These are phyloP conservation scores for Phenganax stokvisi DNA, from an alignment of 92 coral and sea anemone genomes.

Conservation along the genomic window DNA sequence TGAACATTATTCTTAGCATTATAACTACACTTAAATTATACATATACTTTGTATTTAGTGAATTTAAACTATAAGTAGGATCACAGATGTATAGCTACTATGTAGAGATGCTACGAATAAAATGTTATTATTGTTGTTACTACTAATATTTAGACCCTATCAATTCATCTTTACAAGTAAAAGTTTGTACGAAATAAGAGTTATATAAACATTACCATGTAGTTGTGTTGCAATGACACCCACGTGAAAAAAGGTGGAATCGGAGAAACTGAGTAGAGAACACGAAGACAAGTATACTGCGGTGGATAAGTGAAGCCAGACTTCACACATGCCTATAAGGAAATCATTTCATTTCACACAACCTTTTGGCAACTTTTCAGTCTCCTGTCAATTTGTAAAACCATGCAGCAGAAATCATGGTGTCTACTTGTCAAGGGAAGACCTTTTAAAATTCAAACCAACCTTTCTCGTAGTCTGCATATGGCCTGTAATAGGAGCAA, in stretches of 20 bases:
- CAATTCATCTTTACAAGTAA: too few relatives aligned
- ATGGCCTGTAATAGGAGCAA: slow-evolving; percentile 29
- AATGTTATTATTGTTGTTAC: too few relatives aligned
- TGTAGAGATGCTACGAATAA: too few relatives aligned
- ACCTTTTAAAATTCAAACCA: slow-evolving; percentile 3
- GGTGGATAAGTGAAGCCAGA: slow-evolving; percentile 80
- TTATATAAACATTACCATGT: slow-evolving; percentile 57
- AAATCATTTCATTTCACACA: not conserved
- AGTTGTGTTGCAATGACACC: slow-evolving; percentile 88
- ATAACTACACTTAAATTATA: too few relatives aligned
- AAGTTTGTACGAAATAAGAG: not conserved
- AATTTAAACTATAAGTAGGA: too few relatives aligned
- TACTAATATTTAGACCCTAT: too few relatives aligned
- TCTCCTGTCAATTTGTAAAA: too few relatives aligned
- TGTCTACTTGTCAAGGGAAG: too few relatives aligned
- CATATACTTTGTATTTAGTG: too few relatives aligned
- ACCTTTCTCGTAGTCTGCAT: slow-evolving; percentile 63
- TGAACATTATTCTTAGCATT: too few relatives aligned
- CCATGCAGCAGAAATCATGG: too few relatives aligned
- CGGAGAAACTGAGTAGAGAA: slow-evolving; percentile 62
- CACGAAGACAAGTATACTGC: slow-evolving; percentile 73
- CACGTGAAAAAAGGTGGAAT: slow-evolving; percentile 86
- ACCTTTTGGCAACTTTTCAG: not conserved
- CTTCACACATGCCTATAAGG: slow-evolving; percentile 62
- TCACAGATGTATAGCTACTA: too few relatives aligned